These are phyloP conservation scores for Thaleichthys pacificus DNA, from an alignment of 2,797 vertebrate genomes.

Conservation along the genomic window DNA sequence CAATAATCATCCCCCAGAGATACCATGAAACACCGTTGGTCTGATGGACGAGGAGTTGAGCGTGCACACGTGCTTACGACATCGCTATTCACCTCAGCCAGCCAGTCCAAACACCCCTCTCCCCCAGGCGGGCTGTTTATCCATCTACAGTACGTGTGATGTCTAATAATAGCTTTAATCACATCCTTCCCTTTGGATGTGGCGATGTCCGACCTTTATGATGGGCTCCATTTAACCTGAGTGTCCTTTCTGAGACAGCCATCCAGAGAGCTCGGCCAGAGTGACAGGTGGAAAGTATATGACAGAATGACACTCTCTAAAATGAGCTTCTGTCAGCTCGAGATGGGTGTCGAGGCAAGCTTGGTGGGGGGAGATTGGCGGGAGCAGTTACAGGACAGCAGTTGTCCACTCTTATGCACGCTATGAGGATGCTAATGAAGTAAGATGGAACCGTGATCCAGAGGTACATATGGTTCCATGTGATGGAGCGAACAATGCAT, in stretches of 20 bases:
- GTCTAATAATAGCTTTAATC: conserved; percentile 30
- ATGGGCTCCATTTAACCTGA: conserved; percentile 57
- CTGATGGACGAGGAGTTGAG: no score
- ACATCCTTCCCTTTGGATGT: conserved; percentile 46
- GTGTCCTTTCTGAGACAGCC: conserved; percentile 44
- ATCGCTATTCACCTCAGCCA: not conserved
- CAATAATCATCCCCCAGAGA: no score
- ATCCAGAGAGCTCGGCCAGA: conserved; percentile 32
- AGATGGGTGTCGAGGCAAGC: conserved; percentile 44
- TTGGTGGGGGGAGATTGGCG: not conserved
- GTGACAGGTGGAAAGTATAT: conserved; percentile 45
- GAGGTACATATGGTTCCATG: not conserved
- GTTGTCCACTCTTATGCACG: not conserved
- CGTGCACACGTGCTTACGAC: no score
- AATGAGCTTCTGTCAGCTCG: conserved; percentile 68
- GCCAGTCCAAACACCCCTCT: not conserved
- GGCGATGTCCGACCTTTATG: conserved; percentile 19
- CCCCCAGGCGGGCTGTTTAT: not conserved
- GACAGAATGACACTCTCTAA: conserved; percentile 65
- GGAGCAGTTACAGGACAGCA: conserved; percentile 6
- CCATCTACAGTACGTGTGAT: not conserved
- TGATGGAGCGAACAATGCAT: no score
- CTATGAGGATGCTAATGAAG: not conserved
- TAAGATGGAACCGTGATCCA: not conserved
- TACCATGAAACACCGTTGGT: no score